Conservation (phyloP, 2,797 vertebrate genomes). For the Brachyrhaphis roseni region DNA sequence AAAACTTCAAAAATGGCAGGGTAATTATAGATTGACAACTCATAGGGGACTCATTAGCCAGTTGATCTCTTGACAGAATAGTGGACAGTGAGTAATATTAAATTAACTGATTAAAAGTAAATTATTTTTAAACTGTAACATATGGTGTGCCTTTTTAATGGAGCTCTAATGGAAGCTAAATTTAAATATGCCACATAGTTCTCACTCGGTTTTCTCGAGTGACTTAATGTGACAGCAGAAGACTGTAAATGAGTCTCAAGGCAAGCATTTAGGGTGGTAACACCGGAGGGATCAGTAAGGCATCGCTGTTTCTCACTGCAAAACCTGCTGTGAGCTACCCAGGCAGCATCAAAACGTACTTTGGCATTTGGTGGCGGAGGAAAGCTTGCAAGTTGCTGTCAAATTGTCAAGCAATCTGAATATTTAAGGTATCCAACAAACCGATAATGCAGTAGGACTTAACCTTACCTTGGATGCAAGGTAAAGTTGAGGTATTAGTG, state of each 20-base stretch:
- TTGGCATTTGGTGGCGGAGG: background rate
- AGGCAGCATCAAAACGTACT: background rate
- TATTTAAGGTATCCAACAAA: background rate
- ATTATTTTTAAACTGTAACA: conserved; percentile 42
- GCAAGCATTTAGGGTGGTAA: background rate
- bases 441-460: background rate
- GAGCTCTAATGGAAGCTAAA: conserved; percentile 27
- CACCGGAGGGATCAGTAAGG: background rate
- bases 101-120: conserved; percentile 40
- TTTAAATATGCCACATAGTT: conserved; percentile 21
- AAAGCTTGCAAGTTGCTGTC: background rate
- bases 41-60: conserved; percentile 42
- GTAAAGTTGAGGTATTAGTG: background rate
- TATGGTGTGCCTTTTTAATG: conserved; percentile 37
- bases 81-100: conserved; percentile 38
- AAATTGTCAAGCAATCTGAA: background rate
- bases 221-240: background rate
- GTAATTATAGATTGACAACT: conserved; percentile 50
- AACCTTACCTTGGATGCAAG: background rate
- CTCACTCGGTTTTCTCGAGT: background rate
- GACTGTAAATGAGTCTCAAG: conserved; percentile 11
- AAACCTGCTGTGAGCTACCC: conserved; percentile 1
- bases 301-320: background rate
- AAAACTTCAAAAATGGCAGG: background rate
- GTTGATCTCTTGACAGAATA: conserved; percentile 29